Percentiles rank a stretch among this genome's conserved stretches.
These are phyloP conservation scores for Peromyscus nudipes DNA, from an alignment of 2,797 vertebrate genomes.

Conservation along the genomic window DNA sequence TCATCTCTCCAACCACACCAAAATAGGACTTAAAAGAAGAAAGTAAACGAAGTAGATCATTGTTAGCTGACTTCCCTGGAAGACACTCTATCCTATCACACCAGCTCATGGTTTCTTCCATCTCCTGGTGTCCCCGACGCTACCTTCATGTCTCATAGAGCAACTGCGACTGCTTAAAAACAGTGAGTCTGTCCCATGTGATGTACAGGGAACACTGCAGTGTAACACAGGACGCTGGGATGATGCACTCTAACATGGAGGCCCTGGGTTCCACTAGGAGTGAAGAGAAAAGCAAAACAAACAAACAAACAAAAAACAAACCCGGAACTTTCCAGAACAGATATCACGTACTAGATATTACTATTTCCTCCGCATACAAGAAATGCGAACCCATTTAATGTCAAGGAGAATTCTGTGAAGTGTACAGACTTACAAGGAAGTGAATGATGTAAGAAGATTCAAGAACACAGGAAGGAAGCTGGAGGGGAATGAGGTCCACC, in stretches of 20 bases:
- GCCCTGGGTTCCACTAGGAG: not conserved
- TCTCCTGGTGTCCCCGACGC: not conserved
- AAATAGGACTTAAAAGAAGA: not conserved
- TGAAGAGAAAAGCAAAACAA: not conserved
- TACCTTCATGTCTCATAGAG: not conserved
- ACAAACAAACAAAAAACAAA: fast-evolving
- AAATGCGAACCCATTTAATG: not conserved
- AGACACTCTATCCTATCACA: not conserved
- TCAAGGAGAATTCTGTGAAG: not conserved
- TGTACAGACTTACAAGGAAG: not conserved
- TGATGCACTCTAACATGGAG: not conserved
- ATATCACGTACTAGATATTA: not conserved
- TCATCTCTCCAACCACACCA: not conserved
- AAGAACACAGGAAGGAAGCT: not conserved
- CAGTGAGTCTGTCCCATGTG: not conserved
- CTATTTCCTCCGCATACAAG: not conserved
- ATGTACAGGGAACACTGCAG: not conserved
- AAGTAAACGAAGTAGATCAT: not conserved
- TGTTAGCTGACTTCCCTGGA: too few relatives aligned
- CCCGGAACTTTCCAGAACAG: not conserved
- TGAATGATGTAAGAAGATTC: not conserved
- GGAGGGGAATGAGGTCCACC: not conserved
- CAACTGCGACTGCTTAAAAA: not conserved
- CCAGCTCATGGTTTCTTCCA: not conserved
- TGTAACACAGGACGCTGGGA: fast-evolving